Conservation (phyloP, 2,797 vertebrate genomes). For the Paramormyrops hopkinsi region DNA sequence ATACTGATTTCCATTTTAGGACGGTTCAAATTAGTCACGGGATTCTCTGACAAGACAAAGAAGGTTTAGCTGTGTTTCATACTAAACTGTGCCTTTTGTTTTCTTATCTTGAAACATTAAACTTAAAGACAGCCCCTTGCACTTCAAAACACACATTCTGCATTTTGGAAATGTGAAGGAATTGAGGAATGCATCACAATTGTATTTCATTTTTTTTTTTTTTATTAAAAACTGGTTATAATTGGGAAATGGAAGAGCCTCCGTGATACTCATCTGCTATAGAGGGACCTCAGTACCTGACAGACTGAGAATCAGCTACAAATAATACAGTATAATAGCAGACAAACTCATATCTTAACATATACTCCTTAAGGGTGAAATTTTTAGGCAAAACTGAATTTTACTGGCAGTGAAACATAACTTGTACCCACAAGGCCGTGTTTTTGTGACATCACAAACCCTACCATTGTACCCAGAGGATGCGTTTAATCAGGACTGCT, state of each 20-base stretch:
- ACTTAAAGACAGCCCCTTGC: neutral
- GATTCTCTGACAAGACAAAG: neutral
- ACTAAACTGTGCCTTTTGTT: neutral
- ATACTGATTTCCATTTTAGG: neutral
- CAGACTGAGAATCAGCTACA: neutral
- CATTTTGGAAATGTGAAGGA: neutral
- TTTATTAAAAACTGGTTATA: neutral
- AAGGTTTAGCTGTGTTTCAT: neutral
- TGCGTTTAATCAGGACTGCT: neutral
- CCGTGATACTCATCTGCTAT: neutral
- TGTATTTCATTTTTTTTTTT: neutral
- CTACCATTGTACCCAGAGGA: neutral
- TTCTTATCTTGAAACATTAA: neutral
- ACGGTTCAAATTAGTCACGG: neutral
- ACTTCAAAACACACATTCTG: neutral
- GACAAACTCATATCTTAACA: neutral
- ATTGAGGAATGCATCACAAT: neutral
- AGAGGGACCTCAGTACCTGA: neutral
- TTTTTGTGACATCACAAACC: neutral
- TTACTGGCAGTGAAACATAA: neutral
- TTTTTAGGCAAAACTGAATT: neutral
- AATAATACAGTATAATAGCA: neutral
- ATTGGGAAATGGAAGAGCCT: neutral
- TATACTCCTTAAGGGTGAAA: neutral
- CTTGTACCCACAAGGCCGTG: neutral